Evolutionary conservation across 2,797 vertebrate species (phyloP).

Genomic region (Notolepis coatsorum): DNA sequence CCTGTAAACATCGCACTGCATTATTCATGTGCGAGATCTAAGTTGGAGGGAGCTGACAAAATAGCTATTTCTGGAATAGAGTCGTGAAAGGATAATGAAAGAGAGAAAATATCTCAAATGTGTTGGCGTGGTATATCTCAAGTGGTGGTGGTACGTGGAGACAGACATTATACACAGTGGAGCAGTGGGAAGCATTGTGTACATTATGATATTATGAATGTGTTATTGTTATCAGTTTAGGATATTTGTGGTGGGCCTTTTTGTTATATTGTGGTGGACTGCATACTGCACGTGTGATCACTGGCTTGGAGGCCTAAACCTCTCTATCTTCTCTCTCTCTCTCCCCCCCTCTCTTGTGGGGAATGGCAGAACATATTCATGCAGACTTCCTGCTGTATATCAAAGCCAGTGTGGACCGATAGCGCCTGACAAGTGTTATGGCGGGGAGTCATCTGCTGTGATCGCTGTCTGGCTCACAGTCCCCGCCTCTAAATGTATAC

Average conservation of each 20-base stretch:
- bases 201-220: too few relatives aligned
- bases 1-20: conserved; percentile 60
- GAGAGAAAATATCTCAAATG: conserved; percentile 12
- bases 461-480: conserved; percentile 18
- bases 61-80: conserved; percentile 59
- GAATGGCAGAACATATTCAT: conserved; percentile 14
- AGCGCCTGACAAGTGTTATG: not conserved
- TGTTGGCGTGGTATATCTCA: too few relatives aligned
- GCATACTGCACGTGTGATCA: not conserved
- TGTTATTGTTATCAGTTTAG: too few relatives aligned
- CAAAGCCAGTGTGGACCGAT: conserved; percentile 1
- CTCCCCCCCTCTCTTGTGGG: not conserved
- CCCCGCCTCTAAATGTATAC: conserved; percentile 22
- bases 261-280: too few relatives aligned
- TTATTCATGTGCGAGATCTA: conserved; percentile 64
- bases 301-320: not conserved
- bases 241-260: too few relatives aligned
- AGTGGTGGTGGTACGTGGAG: too few relatives aligned
- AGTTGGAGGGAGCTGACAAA: conserved; percentile 52
- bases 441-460: conserved; percentile 27
- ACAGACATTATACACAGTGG: too few relatives aligned
- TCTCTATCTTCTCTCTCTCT: conserved; percentile 1
- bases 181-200: too few relatives aligned
- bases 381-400: conserved; percentile 29
- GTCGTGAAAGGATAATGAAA: conserved; percentile 51